A percentile compares a stretch with the other conserved stretches of the same genome.
Conservation (phyloP, 2,888 invertebrate species). For the Ditula angustiorana region DNA sequence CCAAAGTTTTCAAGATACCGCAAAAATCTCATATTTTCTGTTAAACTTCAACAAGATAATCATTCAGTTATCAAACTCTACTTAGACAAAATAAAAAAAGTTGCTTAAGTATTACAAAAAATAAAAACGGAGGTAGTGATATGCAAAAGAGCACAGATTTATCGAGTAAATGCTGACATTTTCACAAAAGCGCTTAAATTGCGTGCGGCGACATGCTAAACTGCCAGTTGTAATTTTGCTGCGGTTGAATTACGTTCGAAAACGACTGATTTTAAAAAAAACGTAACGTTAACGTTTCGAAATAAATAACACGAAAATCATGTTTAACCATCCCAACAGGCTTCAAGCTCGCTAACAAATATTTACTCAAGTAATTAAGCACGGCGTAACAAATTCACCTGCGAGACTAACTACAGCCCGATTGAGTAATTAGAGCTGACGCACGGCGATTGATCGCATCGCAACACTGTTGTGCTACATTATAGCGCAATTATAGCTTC, state of each 20-base stretch:
- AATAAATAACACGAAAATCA: too few relatives aligned
- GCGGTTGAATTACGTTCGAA: constrained; percentile 36
- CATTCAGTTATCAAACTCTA: too few relatives aligned
- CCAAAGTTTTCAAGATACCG: too few relatives aligned
- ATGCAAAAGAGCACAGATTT: constrained; percentile 56
- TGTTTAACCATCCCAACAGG: constrained; percentile 8
- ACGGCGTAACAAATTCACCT: constrained; percentile 25
- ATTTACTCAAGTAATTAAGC: constrained; percentile 7
- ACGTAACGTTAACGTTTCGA: too few relatives aligned
- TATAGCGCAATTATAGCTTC: constrained; percentile 38
- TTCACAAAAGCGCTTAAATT: constrained; percentile 52
- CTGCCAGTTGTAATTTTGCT: constrained; percentile 6
- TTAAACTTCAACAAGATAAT: too few relatives aligned
- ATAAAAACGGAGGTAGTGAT: constrained; percentile 41
- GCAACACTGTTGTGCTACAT: constrained; percentile 27
- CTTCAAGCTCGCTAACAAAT: constrained; percentile 9
- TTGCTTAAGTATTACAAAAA: not conserved
- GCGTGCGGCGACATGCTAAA: constrained; percentile 42
- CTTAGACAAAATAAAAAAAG: too few relatives aligned
- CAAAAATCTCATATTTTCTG: too few relatives aligned
- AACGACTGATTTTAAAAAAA: constrained; percentile 9
- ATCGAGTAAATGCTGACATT: constrained; percentile 52
- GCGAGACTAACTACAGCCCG: constrained; percentile 26
- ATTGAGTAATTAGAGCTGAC: constrained; percentile 38
- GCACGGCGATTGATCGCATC: constrained; percentile 31